Evolutionary conservation across 1,140 invertebrate species (phyloP).

Genomic region (Trachymyrmex cornetzi): DNA sequence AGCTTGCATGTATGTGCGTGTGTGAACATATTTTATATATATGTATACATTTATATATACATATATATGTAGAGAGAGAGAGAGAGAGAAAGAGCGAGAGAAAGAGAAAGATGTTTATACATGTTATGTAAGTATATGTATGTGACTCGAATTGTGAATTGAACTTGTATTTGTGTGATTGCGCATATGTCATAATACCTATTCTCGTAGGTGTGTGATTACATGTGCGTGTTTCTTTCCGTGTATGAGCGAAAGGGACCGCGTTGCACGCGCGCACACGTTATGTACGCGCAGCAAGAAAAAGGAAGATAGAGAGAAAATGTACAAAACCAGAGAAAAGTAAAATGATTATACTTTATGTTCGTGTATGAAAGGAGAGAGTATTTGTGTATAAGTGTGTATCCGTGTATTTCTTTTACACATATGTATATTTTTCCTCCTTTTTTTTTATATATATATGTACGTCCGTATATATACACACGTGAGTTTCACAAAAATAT

Average conservation of each 20-base stretch:
- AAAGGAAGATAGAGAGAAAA: background rate
- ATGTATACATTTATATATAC: conserved; percentile 13
- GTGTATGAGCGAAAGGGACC: conserved; percentile 23
- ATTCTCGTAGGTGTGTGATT: conserved; percentile 56
- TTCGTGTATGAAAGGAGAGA: conserved; percentile 51
- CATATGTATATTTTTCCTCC: conserved; percentile 69
- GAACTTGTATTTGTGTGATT: conserved; percentile 7
- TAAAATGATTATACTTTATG: conserved; percentile 30
- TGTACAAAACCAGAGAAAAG: conserved; percentile 6
- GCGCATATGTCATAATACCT: background rate
- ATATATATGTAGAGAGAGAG: background rate
- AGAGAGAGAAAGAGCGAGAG: background rate
- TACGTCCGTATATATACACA: conserved; percentile 84
- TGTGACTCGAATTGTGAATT: conserved; percentile 23
- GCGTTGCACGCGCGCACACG: conserved; percentile 1
- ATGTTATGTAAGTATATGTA: background rate
- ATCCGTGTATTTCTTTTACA: conserved; percentile 64
- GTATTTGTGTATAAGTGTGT: conserved; percentile 68
- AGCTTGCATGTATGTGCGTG: conserved; percentile 40
- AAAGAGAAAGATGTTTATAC: background rate
- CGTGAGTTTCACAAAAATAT: conserved; percentile 86
- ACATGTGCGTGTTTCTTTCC: conserved; percentile 68
- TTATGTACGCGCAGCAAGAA: background rate
- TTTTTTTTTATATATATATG: conserved; percentile 76
- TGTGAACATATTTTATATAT: background rate